Conservation (phyloP, 2,888 invertebrate species). For the Yponomeuta evonymella region DNA sequence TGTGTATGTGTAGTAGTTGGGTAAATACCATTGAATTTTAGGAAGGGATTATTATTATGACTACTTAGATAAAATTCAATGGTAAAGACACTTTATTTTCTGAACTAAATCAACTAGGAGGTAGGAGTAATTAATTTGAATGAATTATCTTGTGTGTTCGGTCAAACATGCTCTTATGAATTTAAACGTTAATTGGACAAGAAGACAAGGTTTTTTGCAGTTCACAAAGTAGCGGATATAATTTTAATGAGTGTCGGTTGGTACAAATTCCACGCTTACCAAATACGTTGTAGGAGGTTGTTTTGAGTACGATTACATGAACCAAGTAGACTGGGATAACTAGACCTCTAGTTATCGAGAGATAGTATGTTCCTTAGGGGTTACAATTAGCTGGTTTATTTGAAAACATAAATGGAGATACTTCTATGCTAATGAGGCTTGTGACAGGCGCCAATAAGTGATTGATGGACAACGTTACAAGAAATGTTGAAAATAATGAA, state of each 20-base stretch:
- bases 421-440: slow-evolving; percentile 28
- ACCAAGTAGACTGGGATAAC: neutral
- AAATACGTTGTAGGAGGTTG: slow-evolving; percentile 9
- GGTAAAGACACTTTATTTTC: no score
- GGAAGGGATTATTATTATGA: no score
- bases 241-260: neutral
- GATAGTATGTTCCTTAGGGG: neutral
- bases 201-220: neutral
- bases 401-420: slow-evolving; percentile 26
- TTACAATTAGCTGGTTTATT: neutral
- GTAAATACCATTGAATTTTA: no score
- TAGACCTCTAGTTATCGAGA: neutral
- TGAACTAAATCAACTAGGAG: no score
- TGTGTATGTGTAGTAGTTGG: no score
- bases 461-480: slow-evolving; percentile 31
- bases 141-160: neutral
- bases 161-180: neutral
- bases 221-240: neutral
- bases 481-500: slow-evolving; percentile 16
- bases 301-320: neutral
- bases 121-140: no score
- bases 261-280: slow-evolving; percentile 9
- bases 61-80: no score
- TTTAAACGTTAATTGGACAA: slow-evolving; percentile 5
- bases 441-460: slow-evolving; percentile 30